Evolutionary conservation across 2,113 vertebrate species (phyloP), one percentile per base, ranked within the genome.

Genomic region (Pomatostomus ruficeps): DNA sequence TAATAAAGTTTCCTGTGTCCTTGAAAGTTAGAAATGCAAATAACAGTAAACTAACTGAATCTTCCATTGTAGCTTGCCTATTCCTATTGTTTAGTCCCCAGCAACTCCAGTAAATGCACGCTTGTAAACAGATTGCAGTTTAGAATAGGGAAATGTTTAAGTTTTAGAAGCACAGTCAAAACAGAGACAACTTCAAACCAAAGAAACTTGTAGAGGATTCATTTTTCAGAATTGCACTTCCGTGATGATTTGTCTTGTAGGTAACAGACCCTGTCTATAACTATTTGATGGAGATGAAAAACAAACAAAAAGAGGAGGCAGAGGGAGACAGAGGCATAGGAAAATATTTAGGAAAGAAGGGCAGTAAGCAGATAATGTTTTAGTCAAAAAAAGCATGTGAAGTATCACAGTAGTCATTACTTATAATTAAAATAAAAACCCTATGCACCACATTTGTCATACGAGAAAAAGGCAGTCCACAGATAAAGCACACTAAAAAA

Each of bases 121-220:
- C 51, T 49, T 45, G 26, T 14, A 62, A 67, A 70, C 0, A 46
- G 14, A 74, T 1, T 14, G 21, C 7, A 29, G 25, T 81, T 83
- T 65, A 62, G 28, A 88, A 78, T 5, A 81, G 6, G 15, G 16
- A 77, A 20, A 65, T 8, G 5, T 19, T 55, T 22, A 76, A 36
- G 8, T 46, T 92, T 58, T 20, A 29, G n/a, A 80, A 77, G 63
- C 7, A 72, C 22, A 76, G 33, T 31, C 9, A 62, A 74, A 65
- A 55, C 3, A 73, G 17, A 57, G 45, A 63, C 10, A 87, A 42
- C 38, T 74, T 84, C 25, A 71, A 55, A 33, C 8, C 7, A 40
- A 95, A 81, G 21, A 11, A 92, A 16, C 23, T 40, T 48, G 43
- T 6, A 55, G 10, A 42, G 0, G 0, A 85, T 12, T 62, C 0